Conservation (phyloP, 2,888 invertebrate genomes). For the Tenthredo mesomela region DNA sequence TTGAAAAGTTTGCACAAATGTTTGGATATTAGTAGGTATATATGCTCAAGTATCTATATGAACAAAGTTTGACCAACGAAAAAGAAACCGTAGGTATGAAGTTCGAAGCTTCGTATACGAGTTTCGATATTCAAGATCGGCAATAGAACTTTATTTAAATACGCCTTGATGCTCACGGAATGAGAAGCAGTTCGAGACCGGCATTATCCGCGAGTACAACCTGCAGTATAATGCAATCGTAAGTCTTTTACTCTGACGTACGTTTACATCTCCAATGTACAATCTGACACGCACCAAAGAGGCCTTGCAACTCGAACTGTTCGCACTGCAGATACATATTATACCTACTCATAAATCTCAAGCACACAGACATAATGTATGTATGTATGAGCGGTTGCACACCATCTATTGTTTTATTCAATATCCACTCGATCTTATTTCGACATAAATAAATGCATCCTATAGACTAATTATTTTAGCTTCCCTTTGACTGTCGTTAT, state of each 20-base stretch:
- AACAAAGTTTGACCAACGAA: background rate
- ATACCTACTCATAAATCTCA: background rate
- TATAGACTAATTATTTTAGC: background rate
- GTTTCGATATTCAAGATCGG: slow-evolving; percentile 3
- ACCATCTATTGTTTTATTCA: slow-evolving; percentile 38
- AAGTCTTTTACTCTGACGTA: slow-evolving; percentile 23
- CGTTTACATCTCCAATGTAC: slow-evolving; percentile 28
- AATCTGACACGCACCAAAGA: slow-evolving; percentile 34
- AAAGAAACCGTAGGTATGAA: background rate
- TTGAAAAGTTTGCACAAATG: background rate
- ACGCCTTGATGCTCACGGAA: slow-evolving; percentile 17
- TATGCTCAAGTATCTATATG: background rate
- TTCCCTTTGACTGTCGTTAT: background rate
- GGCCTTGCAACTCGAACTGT: slow-evolving; percentile 9
- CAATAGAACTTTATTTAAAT: slow-evolving; percentile 40
- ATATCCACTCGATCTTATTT: background rate
- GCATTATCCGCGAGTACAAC: slow-evolving; percentile 34
- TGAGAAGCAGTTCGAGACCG: slow-evolving; percentile 11
- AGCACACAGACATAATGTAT: background rate
- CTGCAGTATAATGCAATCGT: slow-evolving; percentile 33
- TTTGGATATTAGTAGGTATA: background rate
- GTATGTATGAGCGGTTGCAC: background rate
- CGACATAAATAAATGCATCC: background rate
- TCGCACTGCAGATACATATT: background rate
- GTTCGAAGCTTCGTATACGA: background rate